Evolutionary conservation across 2,888 invertebrate genomes (phyloP).

Genomic region (Ophion ventricosus): DNA sequence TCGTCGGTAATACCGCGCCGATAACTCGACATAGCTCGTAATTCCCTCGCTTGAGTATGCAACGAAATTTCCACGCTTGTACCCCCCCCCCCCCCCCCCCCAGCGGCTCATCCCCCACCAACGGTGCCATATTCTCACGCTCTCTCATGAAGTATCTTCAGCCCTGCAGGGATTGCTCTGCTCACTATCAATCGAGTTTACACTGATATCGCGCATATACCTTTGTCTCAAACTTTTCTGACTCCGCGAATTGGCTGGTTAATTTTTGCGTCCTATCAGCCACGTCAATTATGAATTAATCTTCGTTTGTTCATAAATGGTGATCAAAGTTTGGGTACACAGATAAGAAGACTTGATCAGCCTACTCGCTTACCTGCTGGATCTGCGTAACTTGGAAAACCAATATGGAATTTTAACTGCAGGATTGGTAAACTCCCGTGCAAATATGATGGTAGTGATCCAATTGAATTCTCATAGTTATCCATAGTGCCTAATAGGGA

Average conservation of each 20-base stretch:
- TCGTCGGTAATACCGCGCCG: conserved; percentile 64
- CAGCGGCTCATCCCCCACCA: too few species aligned
- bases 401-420: too few species aligned
- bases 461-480: too few species aligned
- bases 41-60: conserved; percentile 61
- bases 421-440: too few species aligned
- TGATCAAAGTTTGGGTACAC: not conserved
- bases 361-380: too few species aligned
- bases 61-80: conserved; percentile 53
- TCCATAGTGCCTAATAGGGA: too few species aligned
- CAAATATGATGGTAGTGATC: too few species aligned
- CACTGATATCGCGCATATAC: not conserved
- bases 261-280: not conserved
- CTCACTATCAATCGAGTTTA: not conserved
- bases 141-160: conserved; percentile 31
- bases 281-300: not conserved
- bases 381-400: too few species aligned
- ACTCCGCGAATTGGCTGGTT: not conserved
- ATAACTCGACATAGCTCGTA: conserved; percentile 66
- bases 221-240: conserved; percentile 17
- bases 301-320: not conserved
- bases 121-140: not conserved
- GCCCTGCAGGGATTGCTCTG: conserved; percentile 27
- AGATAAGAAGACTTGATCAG: not conserved
- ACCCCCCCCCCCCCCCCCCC: not conserved